Evolutionary conservation across 2,888 invertebrate genomes (phyloP), one percentile per base, ranked within the genome.

Genomic region (Dione vanillae): DNA sequence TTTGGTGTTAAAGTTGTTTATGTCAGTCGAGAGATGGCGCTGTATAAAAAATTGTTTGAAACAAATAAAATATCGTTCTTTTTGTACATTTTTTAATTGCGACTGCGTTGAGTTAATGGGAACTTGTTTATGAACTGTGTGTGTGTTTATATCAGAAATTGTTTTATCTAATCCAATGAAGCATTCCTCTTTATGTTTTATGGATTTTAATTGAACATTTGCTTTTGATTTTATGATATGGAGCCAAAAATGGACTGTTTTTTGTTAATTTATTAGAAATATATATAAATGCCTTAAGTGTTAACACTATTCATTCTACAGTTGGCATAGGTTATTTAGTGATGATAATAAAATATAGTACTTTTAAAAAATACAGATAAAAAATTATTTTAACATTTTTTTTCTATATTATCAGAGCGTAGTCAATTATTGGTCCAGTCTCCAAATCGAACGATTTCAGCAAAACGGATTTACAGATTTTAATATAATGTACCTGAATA

Each of bases 401-500:
- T 43, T 43, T 12, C 12, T 12, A 43, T 27, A 0, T 43, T 14
- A 16, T 9, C 8, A 16, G 16, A 35, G 8, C 3, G 14, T 27
- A 20, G 43, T 61, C 27, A 20, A 45, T 43, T 43, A 61, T 27
- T 61, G 43, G 43, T 43, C 6, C 43, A 10, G 10, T n/a, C n/a
- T 10, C 43, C 3, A 19, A 43, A 58, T 58, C 40, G 19, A 19
- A 75, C 70, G 68, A 76, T 76, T 77, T 79, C 77, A 79, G 73
- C 75, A 78, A 75, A 79, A 78, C 79, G 75, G 68, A 79, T 82
- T 37, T 37, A 78, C 79, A 76, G 75, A 79, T 83, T 84, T 85
- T 84, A 85, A 83, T 84, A 82, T 85, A 85, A 87, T 83, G 88
- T 88, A 88, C 88, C 88, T 88, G 88, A 88, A 87, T 87, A 80